Conservation (phyloP, 2,797 vertebrate species). For the Falco concolor region DNA sequence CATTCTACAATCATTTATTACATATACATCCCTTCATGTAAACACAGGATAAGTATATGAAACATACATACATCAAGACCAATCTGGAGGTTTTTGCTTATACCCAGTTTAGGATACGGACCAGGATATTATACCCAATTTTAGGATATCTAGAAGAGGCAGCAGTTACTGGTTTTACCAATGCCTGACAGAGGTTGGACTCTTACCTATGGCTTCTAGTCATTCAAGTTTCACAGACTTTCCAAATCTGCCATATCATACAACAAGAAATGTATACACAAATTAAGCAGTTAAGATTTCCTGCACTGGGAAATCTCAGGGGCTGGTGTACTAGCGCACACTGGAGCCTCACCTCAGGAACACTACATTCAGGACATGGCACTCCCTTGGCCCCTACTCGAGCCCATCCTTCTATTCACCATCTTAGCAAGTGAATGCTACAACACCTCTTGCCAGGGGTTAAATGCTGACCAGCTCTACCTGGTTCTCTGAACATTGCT, state of each 20-base stretch:
- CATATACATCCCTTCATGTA: neutral
- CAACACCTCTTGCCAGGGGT: rapidly evolving
- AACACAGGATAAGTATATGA: neutral
- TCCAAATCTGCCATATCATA: neutral
- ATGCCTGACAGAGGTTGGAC: neutral
- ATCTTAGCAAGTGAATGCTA: neutral
- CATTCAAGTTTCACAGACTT: neutral
- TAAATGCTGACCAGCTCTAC: neutral
- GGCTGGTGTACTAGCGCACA: neutral
- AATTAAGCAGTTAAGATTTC: neutral
- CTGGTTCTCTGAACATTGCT: neutral
- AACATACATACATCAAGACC: neutral
- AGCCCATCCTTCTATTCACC: neutral
- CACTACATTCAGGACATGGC: neutral
- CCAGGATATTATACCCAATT: neutral
- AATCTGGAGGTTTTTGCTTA: neutral
- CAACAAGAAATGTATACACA: neutral
- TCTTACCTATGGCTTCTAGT: neutral
- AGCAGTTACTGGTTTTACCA: neutral
- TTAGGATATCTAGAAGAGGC: neutral
- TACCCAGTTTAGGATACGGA: neutral
- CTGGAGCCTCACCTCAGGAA: neutral
- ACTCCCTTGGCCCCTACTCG: neutral
- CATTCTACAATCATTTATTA: neutral
- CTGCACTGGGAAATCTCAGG: neutral